Percentiles rank a stretch among this genome's conserved stretches.
Evolutionary conservation across 2,113 vertebrate genomes (phyloP).

Genomic region (Leptodactylus fuscus): DNA sequence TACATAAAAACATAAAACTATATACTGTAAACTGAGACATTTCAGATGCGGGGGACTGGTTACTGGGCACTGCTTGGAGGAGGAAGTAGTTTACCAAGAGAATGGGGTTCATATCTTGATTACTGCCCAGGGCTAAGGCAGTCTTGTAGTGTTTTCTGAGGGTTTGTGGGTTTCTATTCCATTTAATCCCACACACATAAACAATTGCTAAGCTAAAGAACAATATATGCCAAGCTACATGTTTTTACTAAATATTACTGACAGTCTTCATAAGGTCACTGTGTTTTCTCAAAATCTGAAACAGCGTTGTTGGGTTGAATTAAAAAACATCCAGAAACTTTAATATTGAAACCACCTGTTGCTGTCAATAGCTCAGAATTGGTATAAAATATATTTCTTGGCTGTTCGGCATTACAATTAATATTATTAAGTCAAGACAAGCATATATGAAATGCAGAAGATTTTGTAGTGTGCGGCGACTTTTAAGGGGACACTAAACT

Average conservation of each 20-base stretch:
- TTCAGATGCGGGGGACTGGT: background rate
- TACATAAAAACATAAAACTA: no score
- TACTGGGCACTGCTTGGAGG: background rate
- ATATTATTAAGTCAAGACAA: conserved; percentile 14
- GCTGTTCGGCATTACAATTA: conserved; percentile 13
- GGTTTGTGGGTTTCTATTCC: background rate
- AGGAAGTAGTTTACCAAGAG: background rate
- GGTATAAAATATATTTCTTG: background rate
- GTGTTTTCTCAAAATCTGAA: conserved; percentile 25
- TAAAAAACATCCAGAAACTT: background rate
- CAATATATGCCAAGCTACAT: conserved; percentile 22
- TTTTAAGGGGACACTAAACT: no score
- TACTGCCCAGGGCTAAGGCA: background rate
- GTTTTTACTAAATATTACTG: conserved; percentile 35
- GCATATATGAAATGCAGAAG: no score
- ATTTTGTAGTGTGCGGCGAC: no score
- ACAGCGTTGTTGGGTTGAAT: conserved; percentile 10
- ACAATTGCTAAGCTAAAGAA: conserved; percentile 10
- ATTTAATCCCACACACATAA: conserved; percentile 7
- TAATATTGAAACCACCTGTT: conserved; percentile 51
- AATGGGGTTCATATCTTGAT: background rate
- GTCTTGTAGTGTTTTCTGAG: background rate
- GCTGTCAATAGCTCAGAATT: background rate
- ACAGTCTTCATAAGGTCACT: conserved; percentile 10
- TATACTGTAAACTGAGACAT: no score